These are phyloP conservation scores for Drosophila eugracilis DNA, from an alignment of 1,140 invertebrate species.

Conservation along the genomic window DNA sequence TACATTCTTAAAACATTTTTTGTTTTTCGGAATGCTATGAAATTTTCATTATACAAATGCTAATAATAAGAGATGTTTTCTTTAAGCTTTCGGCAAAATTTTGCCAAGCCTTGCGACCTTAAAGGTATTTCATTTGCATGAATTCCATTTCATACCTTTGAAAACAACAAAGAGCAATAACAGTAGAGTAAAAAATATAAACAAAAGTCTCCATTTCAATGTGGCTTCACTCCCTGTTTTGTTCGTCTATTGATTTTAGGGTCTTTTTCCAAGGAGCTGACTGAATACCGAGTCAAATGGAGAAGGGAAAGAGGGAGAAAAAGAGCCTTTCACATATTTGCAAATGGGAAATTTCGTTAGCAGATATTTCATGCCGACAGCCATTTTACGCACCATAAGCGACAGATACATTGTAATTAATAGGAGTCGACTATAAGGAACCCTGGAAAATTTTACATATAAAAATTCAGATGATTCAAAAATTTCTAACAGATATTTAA, in stretches of 20 bases:
- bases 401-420: neutral
- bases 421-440: slow-evolving; percentile 3
- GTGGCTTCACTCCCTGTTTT: neutral
- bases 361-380: slow-evolving; percentile 15
- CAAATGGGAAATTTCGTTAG: neutral
- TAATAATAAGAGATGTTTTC: neutral
- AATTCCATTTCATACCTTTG: slow-evolving; percentile 12
- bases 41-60: slow-evolving; percentile 11
- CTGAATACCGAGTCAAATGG: neutral
- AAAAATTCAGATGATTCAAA: no score
- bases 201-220: slow-evolving; percentile 33
- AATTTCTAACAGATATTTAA: neutral
- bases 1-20: no score
- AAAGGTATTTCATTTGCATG: slow-evolving; percentile 8
- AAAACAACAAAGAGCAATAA: slow-evolving; percentile 24
- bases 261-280: slow-evolving; percentile 7
- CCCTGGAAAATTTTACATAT: neutral
- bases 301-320: neutral
- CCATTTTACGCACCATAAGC: slow-evolving; percentile 26
- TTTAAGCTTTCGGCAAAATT: slow-evolving; percentile 1
- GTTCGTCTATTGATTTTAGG: slow-evolving; percentile 10
- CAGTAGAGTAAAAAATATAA: slow-evolving; percentile 33
- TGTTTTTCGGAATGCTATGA: no score
- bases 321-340: neutral
- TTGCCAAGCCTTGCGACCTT: slow-evolving; percentile 12